Evolutionary conservation across 2,888 invertebrate species (phyloP), one percentile per base, ranked within the genome.

Genomic region (Caenorhabditis sp.): DNA sequence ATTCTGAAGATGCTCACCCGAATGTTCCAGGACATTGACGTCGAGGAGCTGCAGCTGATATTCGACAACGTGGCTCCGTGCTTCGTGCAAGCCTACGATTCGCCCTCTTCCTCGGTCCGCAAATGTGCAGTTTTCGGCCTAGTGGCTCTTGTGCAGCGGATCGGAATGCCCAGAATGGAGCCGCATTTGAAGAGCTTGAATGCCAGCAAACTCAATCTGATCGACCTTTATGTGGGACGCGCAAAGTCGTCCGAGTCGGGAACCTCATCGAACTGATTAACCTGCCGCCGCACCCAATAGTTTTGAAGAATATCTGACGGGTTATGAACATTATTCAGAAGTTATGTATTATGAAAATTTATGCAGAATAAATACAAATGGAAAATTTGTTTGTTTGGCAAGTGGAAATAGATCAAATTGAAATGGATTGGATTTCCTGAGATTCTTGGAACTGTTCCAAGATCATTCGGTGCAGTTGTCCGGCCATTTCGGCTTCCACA

Each of bases 51-150:
- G 9, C 13, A 45, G 0, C 17, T 72, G 50, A 66, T 77, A 35
- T 26, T 66, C 11, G 66, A 77, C 45, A 66, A 72, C 22, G 46
- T 77, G 7, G 61, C 77, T 2, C 71, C 77, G 26, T 68, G 63
- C 22, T 55, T 77, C n/a, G 71, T 77, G 3, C 32, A 50, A 17
- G 65, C 71, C 15, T 77, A 77, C 43, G 71, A 72, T 13, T 61
- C 72, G 2, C 30, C 20, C 37, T 62, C 61, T 1, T 59, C 65
- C 37, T 35, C 61, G 1, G 77, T 77, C 0, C 15, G 77, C 17
- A 77, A 77, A 24, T 77, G 72, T n/a, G 71, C 72, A 1, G 77
- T 77, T 17, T 72, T 72, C 26, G 68, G 72, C 4, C n/a, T 77
- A 1, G 77, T 72, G 2, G 66, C 71, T 2, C 20, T 77, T 35